phyloP scores from a whole-genome alignment of 2,888 invertebrate genomes.

The Gerris lacustris region DNA sequence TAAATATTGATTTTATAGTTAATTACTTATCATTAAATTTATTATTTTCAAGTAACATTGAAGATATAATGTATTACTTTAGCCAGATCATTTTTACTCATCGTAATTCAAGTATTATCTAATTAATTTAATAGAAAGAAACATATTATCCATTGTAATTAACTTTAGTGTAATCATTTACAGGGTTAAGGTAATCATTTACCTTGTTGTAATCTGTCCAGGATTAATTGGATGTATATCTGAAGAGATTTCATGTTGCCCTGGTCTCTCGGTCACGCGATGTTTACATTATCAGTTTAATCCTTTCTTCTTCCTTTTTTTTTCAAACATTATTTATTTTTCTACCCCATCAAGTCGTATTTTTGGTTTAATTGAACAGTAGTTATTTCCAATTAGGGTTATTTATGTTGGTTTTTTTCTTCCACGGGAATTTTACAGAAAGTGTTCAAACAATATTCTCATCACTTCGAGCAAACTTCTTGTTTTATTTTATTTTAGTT shows the following conservation, averaged over 20 bases:
- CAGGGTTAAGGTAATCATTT: not conserved
- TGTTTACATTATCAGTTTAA: constrained; percentile 3
- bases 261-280: not conserved
- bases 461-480: no score
- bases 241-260: not conserved
- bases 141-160: no score
- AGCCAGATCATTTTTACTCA: no score
- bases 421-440: no score
- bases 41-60: no score
- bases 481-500: no score
- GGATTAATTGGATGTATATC: constrained; percentile 3
- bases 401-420: not conserved
- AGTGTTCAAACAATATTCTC: no score
- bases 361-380: not conserved
- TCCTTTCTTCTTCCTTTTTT: not conserved
- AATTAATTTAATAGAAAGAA: no score
- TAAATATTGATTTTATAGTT: no score
- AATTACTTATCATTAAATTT: no score
- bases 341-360: not conserved
- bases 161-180: not conserved
- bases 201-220: not conserved
- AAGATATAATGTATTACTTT: no score
- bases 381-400: not conserved
- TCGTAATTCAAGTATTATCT: no score
- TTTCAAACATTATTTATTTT: not conserved